Conservation (phyloP, 2,888 invertebrate species). For the Lysandra bellargus region DNA sequence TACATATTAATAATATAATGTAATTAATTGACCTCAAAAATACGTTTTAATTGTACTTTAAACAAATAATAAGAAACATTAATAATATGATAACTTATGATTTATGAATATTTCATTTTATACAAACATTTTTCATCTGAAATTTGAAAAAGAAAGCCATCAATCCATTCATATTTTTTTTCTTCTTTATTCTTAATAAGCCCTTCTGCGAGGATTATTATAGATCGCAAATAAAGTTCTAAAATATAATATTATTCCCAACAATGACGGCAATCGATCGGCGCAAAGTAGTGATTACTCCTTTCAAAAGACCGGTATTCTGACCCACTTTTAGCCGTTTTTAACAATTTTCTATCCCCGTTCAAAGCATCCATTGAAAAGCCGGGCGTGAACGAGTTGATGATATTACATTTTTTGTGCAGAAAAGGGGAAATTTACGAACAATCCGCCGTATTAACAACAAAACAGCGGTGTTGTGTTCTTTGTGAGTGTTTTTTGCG, state of each 20-base stretch:
- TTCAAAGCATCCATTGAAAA: slow-evolving; percentile 76
- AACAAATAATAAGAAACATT: too few relatives aligned
- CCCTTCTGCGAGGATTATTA: background rate
- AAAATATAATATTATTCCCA: slow-evolving; percentile 18
- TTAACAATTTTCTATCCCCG: slow-evolving; percentile 74
- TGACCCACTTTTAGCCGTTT: slow-evolving; percentile 80
- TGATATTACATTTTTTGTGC: slow-evolving; percentile 76
- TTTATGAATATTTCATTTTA: too few relatives aligned
- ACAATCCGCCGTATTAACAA: slow-evolving; percentile 79
- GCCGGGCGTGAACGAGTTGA: slow-evolving; percentile 81
- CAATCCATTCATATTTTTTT: background rate
- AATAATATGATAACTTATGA: too few relatives aligned
- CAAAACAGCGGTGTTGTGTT: slow-evolving; percentile 74
- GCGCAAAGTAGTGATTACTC: slow-evolving; percentile 76
- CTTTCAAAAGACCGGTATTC: slow-evolving; percentile 78
- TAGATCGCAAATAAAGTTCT: slow-evolving; percentile 19
- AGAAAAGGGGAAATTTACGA: slow-evolving; percentile 74
- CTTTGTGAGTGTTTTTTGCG: slow-evolving; percentile 75
- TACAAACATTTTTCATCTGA: too few relatives aligned
- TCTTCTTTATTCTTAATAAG: background rate
- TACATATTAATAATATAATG: too few relatives aligned
- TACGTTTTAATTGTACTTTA: too few relatives aligned
- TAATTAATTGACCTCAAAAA: too few relatives aligned
- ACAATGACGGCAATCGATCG: slow-evolving; percentile 79
- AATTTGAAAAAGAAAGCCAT: too few relatives aligned